phyloP scores from a whole-genome alignment of 1,140 invertebrate species.

The Penaeus vannamei region DNA sequence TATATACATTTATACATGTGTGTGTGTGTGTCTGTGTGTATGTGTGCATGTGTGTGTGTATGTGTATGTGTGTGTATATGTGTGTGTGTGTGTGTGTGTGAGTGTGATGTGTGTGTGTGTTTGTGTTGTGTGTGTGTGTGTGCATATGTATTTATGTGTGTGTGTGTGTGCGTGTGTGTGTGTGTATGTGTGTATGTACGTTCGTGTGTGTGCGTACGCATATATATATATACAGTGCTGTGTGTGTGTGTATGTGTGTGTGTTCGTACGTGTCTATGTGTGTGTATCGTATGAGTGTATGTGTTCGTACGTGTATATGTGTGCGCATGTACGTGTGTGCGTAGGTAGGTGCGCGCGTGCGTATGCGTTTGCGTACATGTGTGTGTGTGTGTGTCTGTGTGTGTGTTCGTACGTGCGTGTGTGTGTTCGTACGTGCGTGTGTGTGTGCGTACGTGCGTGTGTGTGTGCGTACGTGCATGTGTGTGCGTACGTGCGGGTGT shows the following conservation, averaged over 20 bases:
- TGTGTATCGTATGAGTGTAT: too few relatives aligned
- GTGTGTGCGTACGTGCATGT: neutral
- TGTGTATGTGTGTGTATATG: too few relatives aligned
- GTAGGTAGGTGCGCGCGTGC: neutral
- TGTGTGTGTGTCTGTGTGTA: too few relatives aligned
- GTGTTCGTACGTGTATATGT: neutral
- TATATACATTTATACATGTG: neutral
- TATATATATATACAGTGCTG: neutral
- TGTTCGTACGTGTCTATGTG: neutral
- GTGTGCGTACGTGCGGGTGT: neutral
- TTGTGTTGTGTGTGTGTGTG: too few relatives aligned
- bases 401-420: neutral
- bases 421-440: neutral
- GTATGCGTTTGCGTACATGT: neutral
- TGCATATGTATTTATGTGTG: too few relatives aligned
- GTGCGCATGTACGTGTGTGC: neutral
- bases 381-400: neutral
- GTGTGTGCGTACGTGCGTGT: neutral
- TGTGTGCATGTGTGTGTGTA: too few relatives aligned
- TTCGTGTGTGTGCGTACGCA: too few relatives aligned
- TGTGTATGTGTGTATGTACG: too few relatives aligned
- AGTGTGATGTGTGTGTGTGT: too few relatives aligned
- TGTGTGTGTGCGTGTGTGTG: too few relatives aligned
- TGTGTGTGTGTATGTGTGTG: neutral
- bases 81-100: too few relatives aligned